Evolutionary conservation across 2,888 invertebrate species (phyloP), one percentile per base, ranked within the genome.

Genomic region (Strigamia crassipes): DNA sequence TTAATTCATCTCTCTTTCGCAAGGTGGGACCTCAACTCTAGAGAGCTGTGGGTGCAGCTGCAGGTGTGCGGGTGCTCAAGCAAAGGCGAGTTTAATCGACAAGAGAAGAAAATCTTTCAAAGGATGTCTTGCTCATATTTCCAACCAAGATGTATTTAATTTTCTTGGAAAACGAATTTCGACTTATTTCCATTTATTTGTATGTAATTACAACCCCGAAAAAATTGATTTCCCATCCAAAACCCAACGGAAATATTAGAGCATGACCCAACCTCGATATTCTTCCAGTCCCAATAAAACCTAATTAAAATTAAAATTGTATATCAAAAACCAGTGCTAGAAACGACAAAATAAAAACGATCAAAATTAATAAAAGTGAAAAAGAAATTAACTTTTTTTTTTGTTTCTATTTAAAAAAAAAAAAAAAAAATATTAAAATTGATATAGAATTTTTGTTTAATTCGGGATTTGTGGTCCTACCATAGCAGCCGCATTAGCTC

Each of bases 401-500:
- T 80, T 21, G 78, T 6, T 42, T 18, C 42, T 41, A 8, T 15
- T 18, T 2, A n/a, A 3, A 79, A 79, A 41, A 27, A 79, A 41
- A 18, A 18, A n/a, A 3, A 79, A 79, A 41, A 27, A 79, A 41
- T 41, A 18, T 41, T 34, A 78, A 38, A 34, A 78, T 34, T 78
- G 31, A 78, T 78, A 78, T 78, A 38, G 6, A 79, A 78, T 78
- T 78, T 78, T 78, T 31, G 34, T 78, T 78, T 78, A 78, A 78
- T 78, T 78, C 61, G 61, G 61, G 61, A 66, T 66, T 66, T 66
- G 61, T 66, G 61, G 82, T 83, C 87, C 87, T 87, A 87, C 87
- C 88, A 88, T 86, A 86, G 86, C 85, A 83, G 87, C 85, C 83
- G 87, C 86, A 85, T 87, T 87, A 86, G 88, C 87, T 86, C 88